These are phyloP conservation scores for Onychostruthus taczanowskii DNA, from an alignment of 2,113 vertebrate species.

Conservation along the genomic window DNA sequence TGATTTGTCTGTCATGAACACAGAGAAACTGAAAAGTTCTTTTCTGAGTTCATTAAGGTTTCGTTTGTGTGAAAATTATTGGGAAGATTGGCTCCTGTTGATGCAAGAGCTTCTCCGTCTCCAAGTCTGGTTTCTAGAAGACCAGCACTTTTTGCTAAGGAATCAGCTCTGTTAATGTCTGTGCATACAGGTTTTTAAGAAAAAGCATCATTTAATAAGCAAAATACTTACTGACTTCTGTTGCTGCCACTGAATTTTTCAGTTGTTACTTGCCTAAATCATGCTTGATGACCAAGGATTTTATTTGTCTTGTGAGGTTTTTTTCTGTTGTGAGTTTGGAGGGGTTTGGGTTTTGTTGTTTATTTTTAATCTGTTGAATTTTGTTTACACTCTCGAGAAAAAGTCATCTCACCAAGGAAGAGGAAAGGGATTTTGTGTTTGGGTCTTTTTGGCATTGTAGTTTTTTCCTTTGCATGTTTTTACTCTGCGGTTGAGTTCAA, in stretches of 20 bases:
- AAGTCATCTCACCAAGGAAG: not conserved
- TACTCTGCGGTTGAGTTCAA: not conserved
- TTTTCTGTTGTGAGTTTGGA: not conserved
- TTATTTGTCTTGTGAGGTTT: not conserved
- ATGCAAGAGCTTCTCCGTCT: not conserved
- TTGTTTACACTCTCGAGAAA: not conserved
- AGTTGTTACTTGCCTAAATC: not conserved
- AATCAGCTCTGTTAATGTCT: not conserved
- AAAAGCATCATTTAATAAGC: not conserved
- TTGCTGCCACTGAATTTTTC: not conserved
- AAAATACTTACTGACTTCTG: not conserved
- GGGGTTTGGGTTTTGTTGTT: not conserved
- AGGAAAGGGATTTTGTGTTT: not conserved
- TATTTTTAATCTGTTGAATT: not conserved
- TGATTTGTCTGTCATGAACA: not conserved
- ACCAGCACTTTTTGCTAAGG: not conserved
- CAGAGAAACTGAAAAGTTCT: not conserved
- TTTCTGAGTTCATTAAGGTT: not conserved
- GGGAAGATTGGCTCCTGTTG: not conserved
- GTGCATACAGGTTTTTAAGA: not conserved
- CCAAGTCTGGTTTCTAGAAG: not conserved
- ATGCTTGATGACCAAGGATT: not conserved
- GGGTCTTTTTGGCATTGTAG: not conserved
- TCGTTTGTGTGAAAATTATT: not conserved
- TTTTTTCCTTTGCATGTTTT: not conserved